Percentiles rank a stretch among this genome's conserved stretches.
Evolutionary conservation across 2,888 invertebrate species (phyloP).

Genomic region (Cantharis flavilabris): DNA sequence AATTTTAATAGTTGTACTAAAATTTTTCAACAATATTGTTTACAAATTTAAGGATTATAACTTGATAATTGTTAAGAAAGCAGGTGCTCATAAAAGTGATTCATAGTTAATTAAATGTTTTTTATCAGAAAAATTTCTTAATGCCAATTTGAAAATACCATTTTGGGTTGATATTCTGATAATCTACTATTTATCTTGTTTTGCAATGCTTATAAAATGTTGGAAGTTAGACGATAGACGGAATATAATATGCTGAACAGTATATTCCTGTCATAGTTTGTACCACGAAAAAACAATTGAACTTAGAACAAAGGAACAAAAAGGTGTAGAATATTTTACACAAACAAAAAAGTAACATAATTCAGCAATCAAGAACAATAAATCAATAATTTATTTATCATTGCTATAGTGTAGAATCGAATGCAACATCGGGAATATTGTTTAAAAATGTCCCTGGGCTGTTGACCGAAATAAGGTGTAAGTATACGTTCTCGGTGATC

Average conservation of each 20-base stretch:
- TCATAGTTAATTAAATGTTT: too few relatives aligned
- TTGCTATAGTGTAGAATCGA: neutral
- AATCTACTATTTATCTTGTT: too few relatives aligned
- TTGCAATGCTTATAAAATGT: too few relatives aligned
- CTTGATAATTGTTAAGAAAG: too few relatives aligned
- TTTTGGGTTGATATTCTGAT: too few relatives aligned
- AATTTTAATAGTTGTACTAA: too few relatives aligned
- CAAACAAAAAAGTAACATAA: neutral
- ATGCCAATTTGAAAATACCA: too few relatives aligned
- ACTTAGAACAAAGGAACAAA: neutral
- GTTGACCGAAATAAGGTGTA: neutral
- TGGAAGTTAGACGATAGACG: too few relatives aligned
- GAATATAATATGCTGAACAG: neutral
- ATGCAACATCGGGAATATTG: neutral
- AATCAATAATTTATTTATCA: neutral
- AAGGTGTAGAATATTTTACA: neutral
- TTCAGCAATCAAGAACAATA: neutral
- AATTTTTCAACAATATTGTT: too few relatives aligned
- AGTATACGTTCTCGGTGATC: neutral
- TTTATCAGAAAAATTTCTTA: too few relatives aligned
- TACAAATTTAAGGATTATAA: too few relatives aligned
- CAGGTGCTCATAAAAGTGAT: too few relatives aligned
- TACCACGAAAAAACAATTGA: neutral
- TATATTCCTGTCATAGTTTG: neutral
- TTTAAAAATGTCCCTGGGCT: neutral